Conservation (phyloP, 2,113 vertebrate genomes). For the Copsychus sechellarum region DNA sequence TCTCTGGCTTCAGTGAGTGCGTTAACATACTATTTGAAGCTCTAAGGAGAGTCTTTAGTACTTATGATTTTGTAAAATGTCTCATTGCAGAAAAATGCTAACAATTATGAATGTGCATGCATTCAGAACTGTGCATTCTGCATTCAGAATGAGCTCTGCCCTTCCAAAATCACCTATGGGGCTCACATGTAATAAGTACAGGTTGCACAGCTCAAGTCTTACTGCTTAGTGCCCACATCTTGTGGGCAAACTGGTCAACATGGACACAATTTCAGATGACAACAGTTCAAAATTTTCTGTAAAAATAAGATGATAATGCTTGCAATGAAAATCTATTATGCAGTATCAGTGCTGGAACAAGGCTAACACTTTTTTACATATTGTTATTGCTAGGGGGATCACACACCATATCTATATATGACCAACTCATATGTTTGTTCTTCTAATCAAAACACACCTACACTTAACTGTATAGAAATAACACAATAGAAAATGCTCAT, state of each 20-base stretch:
- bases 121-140: background rate
- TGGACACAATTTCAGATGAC: background rate
- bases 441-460: background rate
- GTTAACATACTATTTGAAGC: background rate
- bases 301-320: background rate
- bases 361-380: background rate
- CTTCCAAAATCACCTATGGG: background rate
- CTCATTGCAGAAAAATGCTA: background rate
- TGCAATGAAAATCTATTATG: background rate
- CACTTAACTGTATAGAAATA: background rate
- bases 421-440: background rate
- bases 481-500: background rate
- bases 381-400: background rate
- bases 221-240: background rate
- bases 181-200: background rate
- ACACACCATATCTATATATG: background rate
- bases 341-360: background rate
- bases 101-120: background rate
- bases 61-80: background rate
- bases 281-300: background rate
- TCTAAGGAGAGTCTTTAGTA: background rate
- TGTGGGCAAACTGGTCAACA: background rate
- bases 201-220: background rate
- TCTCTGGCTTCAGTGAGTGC: background rate
- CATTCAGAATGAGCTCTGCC: background rate